phyloP scores from a whole-genome alignment of 2,888 invertebrate species.

The Ichneumoninae sp. region DNA sequence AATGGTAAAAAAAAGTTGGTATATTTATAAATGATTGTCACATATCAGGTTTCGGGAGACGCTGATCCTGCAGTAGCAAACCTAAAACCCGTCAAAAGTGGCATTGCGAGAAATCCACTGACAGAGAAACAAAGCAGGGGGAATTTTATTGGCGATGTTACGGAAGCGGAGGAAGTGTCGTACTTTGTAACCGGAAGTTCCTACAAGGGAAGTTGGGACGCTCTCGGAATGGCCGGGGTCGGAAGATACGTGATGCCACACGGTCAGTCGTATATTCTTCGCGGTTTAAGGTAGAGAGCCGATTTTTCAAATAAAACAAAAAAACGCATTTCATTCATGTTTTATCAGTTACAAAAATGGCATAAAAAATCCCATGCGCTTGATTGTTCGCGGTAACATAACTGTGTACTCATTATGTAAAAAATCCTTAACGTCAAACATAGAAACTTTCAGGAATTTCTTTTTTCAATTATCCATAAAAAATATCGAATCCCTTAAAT shows the following conservation, averaged over 20 bases:
- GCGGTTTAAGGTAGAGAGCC: neutral
- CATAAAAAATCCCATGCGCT: too few species aligned
- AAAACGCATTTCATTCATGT: neutral
- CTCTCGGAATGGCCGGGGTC: constrained; percentile 87
- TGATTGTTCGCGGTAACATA: too few species aligned
- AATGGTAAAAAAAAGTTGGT: neutral
- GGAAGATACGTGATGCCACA: constrained; percentile 87
- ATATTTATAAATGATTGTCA: neutral
- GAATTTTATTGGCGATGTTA: constrained; percentile 61
- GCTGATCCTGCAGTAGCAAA: constrained; percentile 16
- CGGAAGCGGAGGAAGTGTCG: constrained; percentile 53
- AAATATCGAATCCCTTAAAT: too few species aligned
- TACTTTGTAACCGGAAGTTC: constrained; percentile 86
- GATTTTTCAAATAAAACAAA: neutral
- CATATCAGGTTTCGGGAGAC: constrained; percentile 28
- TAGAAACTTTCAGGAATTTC: too few species aligned
- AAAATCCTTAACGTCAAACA: too few species aligned
- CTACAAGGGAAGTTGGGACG: constrained; percentile 87
- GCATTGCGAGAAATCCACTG: constrained; percentile 20
- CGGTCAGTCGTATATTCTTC: constrained; percentile 81
- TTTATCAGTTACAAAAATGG: too few species aligned
- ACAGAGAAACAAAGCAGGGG: constrained; percentile 21
- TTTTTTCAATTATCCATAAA: too few species aligned
- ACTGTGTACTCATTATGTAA: too few species aligned
- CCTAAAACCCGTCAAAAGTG: constrained; percentile 9